Conservation (phyloP, 1,140 invertebrate species). For the Centruroides sculpturatus region DNA sequence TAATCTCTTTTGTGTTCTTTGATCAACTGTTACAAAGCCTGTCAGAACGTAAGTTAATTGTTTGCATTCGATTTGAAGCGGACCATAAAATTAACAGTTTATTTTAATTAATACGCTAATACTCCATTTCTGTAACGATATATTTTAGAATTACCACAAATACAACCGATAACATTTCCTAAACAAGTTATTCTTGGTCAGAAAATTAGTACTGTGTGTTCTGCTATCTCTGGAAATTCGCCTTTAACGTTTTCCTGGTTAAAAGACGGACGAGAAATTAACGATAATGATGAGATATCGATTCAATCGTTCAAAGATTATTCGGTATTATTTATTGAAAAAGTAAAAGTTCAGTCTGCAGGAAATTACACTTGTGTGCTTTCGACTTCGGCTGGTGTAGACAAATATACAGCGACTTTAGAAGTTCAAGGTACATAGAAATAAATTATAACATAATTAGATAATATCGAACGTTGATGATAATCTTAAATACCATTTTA, state of each 20-base stretch:
- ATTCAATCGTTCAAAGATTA: constrained; percentile 2
- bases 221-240: constrained; percentile 1
- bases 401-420: constrained; percentile 11
- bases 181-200: constrained; percentile 5
- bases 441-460: not conserved
- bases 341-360: constrained; percentile 11
- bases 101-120: too few species aligned
- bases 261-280: constrained; percentile 9
- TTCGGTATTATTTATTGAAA: constrained; percentile 5
- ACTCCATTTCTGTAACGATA: too few species aligned
- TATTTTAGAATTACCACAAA: not conserved
- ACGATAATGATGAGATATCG: not conserved
- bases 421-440: constrained; percentile 3
- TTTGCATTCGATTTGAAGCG: too few species aligned
- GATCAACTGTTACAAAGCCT: too few species aligned
- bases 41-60: not conserved
- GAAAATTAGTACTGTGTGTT: constrained; percentile 7
- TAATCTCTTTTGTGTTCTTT: too few species aligned
- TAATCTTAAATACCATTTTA: not conserved
- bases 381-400: constrained; percentile 17
- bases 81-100: too few species aligned
- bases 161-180: constrained; percentile 12
- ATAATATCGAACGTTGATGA: not conserved
- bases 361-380: constrained; percentile 25
- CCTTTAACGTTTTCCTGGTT: constrained; percentile 10